These are phyloP conservation scores for Heterodera carotae DNA, from an alignment of 1,140 invertebrate genomes.

Conservation along the genomic window DNA sequence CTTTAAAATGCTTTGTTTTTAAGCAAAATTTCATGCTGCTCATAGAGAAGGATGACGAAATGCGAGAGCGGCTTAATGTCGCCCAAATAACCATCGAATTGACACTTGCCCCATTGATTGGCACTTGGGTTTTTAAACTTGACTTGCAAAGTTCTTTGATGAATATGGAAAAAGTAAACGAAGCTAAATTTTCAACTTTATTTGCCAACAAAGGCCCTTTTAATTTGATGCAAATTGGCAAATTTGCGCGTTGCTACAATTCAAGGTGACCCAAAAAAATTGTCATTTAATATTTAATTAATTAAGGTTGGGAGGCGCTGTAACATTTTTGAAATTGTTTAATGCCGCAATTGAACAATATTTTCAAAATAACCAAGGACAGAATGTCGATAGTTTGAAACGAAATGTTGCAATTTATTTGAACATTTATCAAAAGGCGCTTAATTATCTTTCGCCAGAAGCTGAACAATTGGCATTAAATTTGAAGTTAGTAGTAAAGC, in stretches of 20 bases:
- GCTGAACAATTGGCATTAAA: not conserved
- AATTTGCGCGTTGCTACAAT: not conserved
- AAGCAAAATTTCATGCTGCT: not conserved
- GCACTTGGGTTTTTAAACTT: not conserved
- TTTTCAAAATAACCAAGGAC: not conserved
- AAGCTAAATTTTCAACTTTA: not conserved
- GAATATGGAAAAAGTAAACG: not conserved
- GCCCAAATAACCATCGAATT: not conserved
- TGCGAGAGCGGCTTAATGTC: not conserved
- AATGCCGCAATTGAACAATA: not conserved
- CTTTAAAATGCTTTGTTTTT: not conserved
- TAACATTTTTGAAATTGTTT: not conserved
- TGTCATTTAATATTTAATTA: too few relatives aligned
- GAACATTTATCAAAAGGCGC: not conserved
- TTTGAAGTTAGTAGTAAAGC: not conserved
- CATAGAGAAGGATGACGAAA: not conserved
- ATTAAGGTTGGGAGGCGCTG: not conserved
- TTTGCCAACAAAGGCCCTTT: not conserved
- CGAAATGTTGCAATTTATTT: not conserved
- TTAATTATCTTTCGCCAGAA: not conserved
- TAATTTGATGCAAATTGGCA: not conserved
- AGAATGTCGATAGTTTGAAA: too few relatives aligned
- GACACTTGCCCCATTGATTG: not conserved
- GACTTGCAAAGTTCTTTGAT: not conserved
- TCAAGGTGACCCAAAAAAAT: not conserved